phyloP scores from a whole-genome alignment of 1,140 invertebrate genomes.

The Bombus superbus region DNA sequence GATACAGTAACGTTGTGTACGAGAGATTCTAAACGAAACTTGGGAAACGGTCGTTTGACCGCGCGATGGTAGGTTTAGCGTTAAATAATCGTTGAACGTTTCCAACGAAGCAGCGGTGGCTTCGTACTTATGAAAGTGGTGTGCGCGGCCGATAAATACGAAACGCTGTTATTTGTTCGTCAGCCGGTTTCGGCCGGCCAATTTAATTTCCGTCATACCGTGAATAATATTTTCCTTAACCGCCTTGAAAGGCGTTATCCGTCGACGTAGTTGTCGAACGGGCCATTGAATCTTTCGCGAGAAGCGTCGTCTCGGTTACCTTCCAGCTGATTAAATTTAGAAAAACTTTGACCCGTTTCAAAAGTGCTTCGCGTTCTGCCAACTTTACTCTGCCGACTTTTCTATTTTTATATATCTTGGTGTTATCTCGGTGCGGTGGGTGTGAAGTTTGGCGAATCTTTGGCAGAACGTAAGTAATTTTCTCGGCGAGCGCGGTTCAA shows the following conservation, averaged over 20 bases:
- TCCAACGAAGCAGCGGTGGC: not conserved
- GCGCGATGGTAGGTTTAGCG: no score
- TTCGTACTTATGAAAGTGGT: not conserved
- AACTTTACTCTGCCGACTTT: not conserved
- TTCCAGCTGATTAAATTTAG: conserved; percentile 46
- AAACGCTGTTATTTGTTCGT: not conserved
- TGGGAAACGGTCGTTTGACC: no score
- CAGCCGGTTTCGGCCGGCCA: not conserved
- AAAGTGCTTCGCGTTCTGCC: not conserved
- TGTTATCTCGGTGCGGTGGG: not conserved
- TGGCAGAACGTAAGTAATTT: not conserved
- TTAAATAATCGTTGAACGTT: no score
- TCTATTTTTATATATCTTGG: not conserved
- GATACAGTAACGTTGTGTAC: no score
- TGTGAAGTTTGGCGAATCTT: not conserved
- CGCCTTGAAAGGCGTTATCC: not conserved
- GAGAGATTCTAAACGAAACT: no score
- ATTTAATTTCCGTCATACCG: not conserved
- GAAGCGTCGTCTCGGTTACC: not conserved
- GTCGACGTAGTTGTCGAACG: not conserved
- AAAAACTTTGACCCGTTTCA: conserved; percentile 15
- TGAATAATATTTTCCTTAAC: conserved; percentile 9
- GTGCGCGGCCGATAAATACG: no score
- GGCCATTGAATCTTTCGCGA: conserved; percentile 45
- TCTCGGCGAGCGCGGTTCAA: not conserved